Percentiles rank a stretch among this genome's conserved stretches.
Evolutionary conservation across 2,888 invertebrate genomes (phyloP).

Genomic region (Mesorhabditis spiculigera): DNA sequence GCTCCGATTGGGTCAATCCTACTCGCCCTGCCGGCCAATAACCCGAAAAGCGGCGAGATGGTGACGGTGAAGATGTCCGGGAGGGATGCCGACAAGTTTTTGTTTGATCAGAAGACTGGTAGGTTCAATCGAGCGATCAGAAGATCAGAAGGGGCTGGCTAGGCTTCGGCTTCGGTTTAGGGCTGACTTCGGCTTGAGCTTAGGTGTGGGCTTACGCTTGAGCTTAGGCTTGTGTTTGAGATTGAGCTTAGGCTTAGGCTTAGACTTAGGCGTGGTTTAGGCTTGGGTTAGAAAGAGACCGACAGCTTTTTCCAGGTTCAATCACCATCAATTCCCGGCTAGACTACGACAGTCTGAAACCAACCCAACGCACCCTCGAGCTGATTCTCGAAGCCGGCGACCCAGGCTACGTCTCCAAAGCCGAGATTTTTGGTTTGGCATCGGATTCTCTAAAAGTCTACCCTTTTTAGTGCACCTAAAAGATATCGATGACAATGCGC

Average conservation of each 20-base stretch:
- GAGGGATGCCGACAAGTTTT: not conserved
- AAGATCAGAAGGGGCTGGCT: not conserved
- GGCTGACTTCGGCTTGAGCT: too few relatives aligned
- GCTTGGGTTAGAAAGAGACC: too few relatives aligned
- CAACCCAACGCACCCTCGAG: not conserved
- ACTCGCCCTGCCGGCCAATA: not conserved
- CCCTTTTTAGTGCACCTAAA: not conserved
- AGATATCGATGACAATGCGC: conserved; percentile 2
- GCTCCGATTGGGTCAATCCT: not conserved
- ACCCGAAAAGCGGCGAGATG: not conserved
- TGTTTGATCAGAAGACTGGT: not conserved
- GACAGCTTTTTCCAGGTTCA: not conserved
- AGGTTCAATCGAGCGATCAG: too few relatives aligned
- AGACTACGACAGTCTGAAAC: not conserved
- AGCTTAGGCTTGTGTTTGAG: too few relatives aligned
- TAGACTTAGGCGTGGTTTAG: too few relatives aligned
- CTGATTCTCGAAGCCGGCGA: conserved; percentile 2
- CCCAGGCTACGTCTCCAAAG: not conserved
- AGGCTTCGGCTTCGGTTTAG: too few relatives aligned
- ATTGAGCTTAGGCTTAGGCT: too few relatives aligned
- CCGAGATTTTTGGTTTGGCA: not conserved
- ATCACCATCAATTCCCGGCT: not conserved
- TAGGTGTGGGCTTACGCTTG: too few relatives aligned
- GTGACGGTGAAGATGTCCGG: not conserved
- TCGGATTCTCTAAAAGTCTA: not conserved